These are phyloP conservation scores for Notarius quadriscutis DNA, from an alignment of 2,113 vertebrate species.

Conservation along the genomic window DNA sequence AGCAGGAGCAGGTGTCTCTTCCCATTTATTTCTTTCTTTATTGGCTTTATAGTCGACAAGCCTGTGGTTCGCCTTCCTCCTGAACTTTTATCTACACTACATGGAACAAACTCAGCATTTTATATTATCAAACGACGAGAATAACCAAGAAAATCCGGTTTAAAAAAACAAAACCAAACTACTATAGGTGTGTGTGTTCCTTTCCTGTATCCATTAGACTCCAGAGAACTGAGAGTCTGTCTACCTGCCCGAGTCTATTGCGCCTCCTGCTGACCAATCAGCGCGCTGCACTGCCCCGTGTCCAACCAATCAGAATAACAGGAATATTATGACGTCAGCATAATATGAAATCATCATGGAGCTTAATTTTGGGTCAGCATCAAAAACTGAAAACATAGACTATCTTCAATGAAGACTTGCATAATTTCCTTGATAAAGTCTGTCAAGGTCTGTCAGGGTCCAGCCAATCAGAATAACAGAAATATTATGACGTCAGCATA, in stretches of 20 bases:
- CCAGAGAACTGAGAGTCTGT: not conserved
- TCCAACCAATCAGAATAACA: conserved; percentile 3
- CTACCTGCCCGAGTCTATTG: not conserved
- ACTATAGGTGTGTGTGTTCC: conserved; percentile 44
- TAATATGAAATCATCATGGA: not conserved
- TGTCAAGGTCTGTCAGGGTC: not conserved
- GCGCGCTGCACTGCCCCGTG: not conserved
- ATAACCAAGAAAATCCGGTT: not conserved
- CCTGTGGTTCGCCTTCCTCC: not conserved
- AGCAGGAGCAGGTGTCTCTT: conserved; percentile 58
- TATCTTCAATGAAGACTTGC: no score
- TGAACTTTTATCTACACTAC: not conserved
- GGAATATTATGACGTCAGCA: not conserved
- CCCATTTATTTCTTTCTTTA: conserved; percentile 39
- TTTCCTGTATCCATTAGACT: conserved; percentile 51
- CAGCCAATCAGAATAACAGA: not conserved
- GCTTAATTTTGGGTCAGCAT: no score
- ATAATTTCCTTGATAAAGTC: no score
- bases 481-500: not conserved
- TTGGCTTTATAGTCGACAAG: conserved; percentile 3
- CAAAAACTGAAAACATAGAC: not conserved
- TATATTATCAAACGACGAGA: not conserved
- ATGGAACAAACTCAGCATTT: not conserved
- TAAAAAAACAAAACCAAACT: not conserved
- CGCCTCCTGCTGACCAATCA: conserved; percentile 21